Evolutionary conservation across 2,113 vertebrate species (phyloP).

Genomic region (Xyrauchen texanus): DNA sequence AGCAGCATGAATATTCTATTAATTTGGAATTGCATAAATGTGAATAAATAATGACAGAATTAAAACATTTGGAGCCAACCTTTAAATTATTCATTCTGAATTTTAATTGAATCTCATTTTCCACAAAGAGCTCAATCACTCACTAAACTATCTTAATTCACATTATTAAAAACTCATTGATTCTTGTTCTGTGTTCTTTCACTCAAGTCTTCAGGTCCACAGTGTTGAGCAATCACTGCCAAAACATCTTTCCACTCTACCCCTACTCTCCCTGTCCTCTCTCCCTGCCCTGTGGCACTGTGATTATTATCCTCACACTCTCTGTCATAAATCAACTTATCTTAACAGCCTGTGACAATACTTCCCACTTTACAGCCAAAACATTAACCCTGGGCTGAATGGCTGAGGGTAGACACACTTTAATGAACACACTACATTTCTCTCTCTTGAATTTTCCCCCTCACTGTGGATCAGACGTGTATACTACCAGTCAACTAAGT

Average conservation of each 20-base stretch:
- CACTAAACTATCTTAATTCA: slow-evolving; percentile 1
- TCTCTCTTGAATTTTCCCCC: slow-evolving; percentile 7
- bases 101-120: no score
- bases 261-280: background rate
- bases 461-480: background rate
- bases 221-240: slow-evolving; percentile 10
- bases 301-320: background rate
- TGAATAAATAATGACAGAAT: no score
- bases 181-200: slow-evolving; percentile 17
- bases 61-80: no score
- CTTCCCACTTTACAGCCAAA: slow-evolving; percentile 54
- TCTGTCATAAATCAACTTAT: slow-evolving; percentile 62
- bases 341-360: slow-evolving; percentile 47
- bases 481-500: no score
- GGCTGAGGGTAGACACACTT: slow-evolving; percentile 4
- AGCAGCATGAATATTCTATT: no score
- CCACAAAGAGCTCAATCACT: background rate
- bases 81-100: no score
- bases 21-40: no score
- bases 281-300: background rate
- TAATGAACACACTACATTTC: background rate
- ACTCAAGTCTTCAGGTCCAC: slow-evolving; percentile 27
- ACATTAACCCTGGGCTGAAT: slow-evolving; percentile 47
- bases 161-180: slow-evolving; percentile 1
- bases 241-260: slow-evolving; percentile 17